Percentiles rank a stretch among this genome's conserved stretches.
These are phyloP conservation scores for Stegophylla sp. DNA, from an alignment of 2,888 invertebrate species.

Conservation along the genomic window DNA sequence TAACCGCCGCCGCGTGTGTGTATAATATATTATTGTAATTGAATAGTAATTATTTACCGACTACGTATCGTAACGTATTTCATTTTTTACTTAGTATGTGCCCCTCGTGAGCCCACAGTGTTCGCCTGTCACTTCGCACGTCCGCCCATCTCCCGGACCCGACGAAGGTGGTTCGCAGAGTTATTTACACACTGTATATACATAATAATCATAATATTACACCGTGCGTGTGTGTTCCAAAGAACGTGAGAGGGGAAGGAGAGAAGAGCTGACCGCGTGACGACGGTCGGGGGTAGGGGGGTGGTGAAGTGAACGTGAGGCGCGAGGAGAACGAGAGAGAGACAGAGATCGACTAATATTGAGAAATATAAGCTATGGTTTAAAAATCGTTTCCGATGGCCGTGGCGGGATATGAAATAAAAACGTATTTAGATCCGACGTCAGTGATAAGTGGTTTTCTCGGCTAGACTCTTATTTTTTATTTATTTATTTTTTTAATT, in stretches of 20 bases:
- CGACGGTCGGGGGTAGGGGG: neutral
- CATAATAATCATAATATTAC: neutral
- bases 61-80: neutral
- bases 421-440: constrained; percentile 44
- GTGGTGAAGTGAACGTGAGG: neutral
- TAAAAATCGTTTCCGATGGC: constrained; percentile 50
- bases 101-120: neutral
- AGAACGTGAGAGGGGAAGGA: neutral
- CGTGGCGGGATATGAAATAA: constrained; percentile 27
- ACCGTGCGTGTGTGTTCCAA: neutral
- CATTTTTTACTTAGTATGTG: neutral
- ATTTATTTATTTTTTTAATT: neutral
- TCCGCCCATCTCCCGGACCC: constrained; percentile 32
- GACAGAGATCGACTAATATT: neutral
- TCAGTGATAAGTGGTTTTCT: constrained; percentile 55
- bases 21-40: neutral
- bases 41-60: constrained; percentile 22
- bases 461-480: constrained; percentile 52
- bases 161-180: constrained; percentile 17
- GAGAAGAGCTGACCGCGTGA: too few species aligned
- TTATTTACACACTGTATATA: neutral
- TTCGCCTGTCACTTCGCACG: constrained; percentile 23
- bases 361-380: constrained; percentile 43
- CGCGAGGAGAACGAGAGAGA: neutral
- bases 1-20: neutral